Base-by-base conservation (phyloP, 1,140 invertebrate genomes). In the Cherax destructor region DNA sequence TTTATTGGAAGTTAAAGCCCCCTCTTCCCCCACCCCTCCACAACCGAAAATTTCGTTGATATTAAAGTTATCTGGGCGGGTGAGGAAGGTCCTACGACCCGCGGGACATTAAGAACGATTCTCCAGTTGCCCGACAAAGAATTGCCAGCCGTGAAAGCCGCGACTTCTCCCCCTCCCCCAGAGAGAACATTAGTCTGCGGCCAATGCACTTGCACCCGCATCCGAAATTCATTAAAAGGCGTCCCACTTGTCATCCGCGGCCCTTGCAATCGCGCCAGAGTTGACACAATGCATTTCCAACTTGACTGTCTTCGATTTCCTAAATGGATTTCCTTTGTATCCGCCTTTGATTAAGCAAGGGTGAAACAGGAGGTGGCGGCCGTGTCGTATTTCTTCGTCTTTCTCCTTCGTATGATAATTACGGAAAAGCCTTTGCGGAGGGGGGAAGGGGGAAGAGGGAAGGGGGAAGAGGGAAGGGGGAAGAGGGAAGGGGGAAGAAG, bases 301-400 rank as follows among this genome's bases (percentile, higher is more conserved):
- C 88, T 79, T 86, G 88, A 69, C 81, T 91, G 88, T 86, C 88
- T 91, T 91, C 88, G 88, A 91, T 91, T 91, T 84, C 88, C 88
- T 91, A 91, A 91, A 91, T 91, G 88, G 88, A 91, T 91, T 91
- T 91, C 88, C 88, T 91, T 91, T 91, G 88, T 91, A 85, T 69
- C 76, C 47, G 83, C 74, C 88, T 91, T 91, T 91, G 88, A 91
- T 91, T 91, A 91, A 91, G 88, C 83, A 91, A 79, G 88, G 83
- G 88, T 79, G 88, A 79, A 91, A 84, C 88, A 85, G 88, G 83
- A 61, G 83, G 83, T 90, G 61, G 77, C 86, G 49, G 47, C n/a
- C 87, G 79, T 83, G 78, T 89, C 87, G 76, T 89, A 89, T 83
- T 83, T 89, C 87, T 89, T 89, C 87, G 87, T 83, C 87, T 56